phyloP scores from a whole-genome alignment of 1,140 invertebrate species.

The Nasonia vitripennis region DNA sequence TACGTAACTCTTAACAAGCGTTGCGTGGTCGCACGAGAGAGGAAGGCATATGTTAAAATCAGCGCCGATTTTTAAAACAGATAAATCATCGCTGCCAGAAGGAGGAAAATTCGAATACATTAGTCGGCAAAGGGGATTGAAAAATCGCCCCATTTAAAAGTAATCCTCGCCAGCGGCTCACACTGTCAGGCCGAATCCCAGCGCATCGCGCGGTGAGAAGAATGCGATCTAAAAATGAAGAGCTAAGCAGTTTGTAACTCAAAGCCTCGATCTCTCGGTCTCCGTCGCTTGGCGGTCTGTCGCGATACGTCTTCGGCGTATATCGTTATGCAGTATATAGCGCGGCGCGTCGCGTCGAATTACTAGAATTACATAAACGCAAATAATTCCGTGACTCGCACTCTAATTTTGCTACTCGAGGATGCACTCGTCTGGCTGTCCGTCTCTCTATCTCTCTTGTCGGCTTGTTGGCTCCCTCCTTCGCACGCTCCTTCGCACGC shows the following conservation, averaged over 20 bases:
- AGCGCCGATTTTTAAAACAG: background rate
- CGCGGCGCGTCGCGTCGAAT: constrained; percentile 25
- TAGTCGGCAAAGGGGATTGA: constrained; percentile 5
- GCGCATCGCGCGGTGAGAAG: no score
- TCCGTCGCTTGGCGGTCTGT: background rate
- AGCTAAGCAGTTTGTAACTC: constrained; percentile 23
- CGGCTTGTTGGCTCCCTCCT: background rate
- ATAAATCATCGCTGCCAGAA: background rate
- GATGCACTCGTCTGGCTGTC: background rate
- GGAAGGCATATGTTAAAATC: background rate
- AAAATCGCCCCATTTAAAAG: constrained; percentile 6
- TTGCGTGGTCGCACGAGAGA: no score
- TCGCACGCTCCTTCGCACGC: background rate
- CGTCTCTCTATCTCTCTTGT: background rate
- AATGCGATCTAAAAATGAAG: constrained; percentile 33
- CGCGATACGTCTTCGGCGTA: background rate
- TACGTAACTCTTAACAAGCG: no score
- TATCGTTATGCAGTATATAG: background rate
- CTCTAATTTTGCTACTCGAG: background rate
- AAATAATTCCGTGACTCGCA: background rate
- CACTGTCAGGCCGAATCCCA: background rate
- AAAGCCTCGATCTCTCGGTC: background rate
- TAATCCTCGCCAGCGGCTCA: background rate
- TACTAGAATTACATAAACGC: constrained; percentile 38
- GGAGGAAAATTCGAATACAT: background rate